A percentile compares a stretch with the other conserved stretches of the same genome.
phyloP scores from a whole-genome alignment of 2,113 vertebrate species.

The Aix galericulata region DNA sequence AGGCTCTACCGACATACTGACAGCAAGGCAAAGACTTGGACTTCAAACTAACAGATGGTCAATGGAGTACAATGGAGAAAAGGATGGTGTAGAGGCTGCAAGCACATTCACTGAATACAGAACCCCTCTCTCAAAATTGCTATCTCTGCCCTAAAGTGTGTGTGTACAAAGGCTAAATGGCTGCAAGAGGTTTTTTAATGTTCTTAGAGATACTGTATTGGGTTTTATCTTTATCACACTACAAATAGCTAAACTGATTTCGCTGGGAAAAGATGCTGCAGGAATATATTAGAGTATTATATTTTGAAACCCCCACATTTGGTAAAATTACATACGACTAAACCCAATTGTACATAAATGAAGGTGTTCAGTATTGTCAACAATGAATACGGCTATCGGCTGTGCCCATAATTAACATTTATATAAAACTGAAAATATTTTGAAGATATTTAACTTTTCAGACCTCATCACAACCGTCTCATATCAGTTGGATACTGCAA shows the following conservation, averaged over 20 bases:
- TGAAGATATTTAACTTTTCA: background rate
- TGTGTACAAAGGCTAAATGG: background rate
- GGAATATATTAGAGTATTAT: background rate
- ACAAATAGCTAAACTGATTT: background rate
- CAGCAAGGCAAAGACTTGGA: background rate
- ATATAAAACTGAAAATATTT: background rate
- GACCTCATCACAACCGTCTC: background rate
- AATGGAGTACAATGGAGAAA: background rate
- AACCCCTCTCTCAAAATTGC: rapidly evolving
- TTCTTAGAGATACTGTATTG: background rate
- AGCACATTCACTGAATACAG: background rate
- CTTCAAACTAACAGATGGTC: background rate
- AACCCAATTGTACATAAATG: background rate
- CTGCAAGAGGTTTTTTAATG: background rate
- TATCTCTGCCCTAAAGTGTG: background rate
- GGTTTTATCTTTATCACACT: background rate
- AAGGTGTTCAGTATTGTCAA: background rate
- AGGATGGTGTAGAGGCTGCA: background rate
- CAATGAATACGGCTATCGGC: background rate
- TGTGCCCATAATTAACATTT: background rate
- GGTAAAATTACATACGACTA: background rate
- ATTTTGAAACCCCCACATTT: background rate
- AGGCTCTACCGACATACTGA: background rate
- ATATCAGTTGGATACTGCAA: background rate
- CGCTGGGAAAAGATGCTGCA: background rate